phyloP scores from a whole-genome alignment of 1,140 invertebrate genomes.

The Diorhabda sublineata region DNA sequence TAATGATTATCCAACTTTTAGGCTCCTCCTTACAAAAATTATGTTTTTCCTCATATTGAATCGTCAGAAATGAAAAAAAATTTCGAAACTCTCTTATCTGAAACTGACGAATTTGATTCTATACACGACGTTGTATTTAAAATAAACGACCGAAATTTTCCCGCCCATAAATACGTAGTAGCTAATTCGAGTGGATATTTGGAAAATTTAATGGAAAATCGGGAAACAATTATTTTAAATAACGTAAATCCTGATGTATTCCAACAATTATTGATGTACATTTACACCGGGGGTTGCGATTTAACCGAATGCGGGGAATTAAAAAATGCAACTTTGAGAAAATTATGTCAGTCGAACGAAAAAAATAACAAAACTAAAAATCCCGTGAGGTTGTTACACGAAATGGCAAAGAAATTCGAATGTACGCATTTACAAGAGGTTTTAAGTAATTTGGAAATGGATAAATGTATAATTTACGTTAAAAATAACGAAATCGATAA shows the following conservation, averaged over 20 bases:
- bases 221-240: slow-evolving; percentile 45
- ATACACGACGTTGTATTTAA: slow-evolving; percentile 67
- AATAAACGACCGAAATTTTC: slow-evolving; percentile 52
- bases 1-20: slow-evolving; percentile 33
- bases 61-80: slow-evolving; percentile 50
- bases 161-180: slow-evolving; percentile 68
- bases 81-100: slow-evolving; percentile 54
- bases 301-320: slow-evolving; percentile 53
- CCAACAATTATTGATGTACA: slow-evolving; percentile 59
- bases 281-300: slow-evolving; percentile 66
- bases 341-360: slow-evolving; percentile 29
- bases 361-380: slow-evolving; percentile 42
- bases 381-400: slow-evolving; percentile 56
- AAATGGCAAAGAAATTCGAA: slow-evolving; percentile 53
- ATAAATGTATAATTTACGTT: slow-evolving; percentile 23
- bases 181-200: slow-evolving; percentile 59
- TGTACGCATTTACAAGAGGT: slow-evolving; percentile 50
- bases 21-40: slow-evolving; percentile 29
- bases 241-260: slow-evolving; percentile 60
- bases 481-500: slow-evolving; percentile 21
- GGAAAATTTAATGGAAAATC: slow-evolving; percentile 39
- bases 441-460: slow-evolving; percentile 48
- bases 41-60: slow-evolving; percentile 48
- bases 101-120: slow-evolving; percentile 56
- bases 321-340: slow-evolving; percentile 16